A percentile compares a stretch with the other conserved stretches of the same genome.
These are phyloP conservation scores for Drosophila neonasuta DNA, from an alignment of 2,888 invertebrate genomes.

Conservation along the genomic window DNA sequence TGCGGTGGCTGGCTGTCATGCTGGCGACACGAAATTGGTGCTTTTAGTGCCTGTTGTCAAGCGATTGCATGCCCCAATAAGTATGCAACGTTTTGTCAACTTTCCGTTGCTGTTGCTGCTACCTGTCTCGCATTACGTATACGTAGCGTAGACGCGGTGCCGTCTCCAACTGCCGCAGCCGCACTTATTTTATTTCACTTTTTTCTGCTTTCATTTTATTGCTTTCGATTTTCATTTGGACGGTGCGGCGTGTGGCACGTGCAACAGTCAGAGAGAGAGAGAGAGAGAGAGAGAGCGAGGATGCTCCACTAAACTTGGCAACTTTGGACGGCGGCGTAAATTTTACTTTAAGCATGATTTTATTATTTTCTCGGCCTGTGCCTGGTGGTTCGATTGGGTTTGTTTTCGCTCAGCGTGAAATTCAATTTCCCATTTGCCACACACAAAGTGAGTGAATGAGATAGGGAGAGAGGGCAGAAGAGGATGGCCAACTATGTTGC, in stretches of 20 bases:
- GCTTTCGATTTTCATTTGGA: constrained; percentile 80
- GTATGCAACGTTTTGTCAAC: constrained; percentile 60
- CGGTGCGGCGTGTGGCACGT: constrained; percentile 61
- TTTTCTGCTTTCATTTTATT: constrained; percentile 65
- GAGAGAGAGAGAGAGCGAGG: constrained; percentile 6
- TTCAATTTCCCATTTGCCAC: constrained; percentile 74
- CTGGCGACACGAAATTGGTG: constrained; percentile 35
- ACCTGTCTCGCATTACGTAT: constrained; percentile 56
- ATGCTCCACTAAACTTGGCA: constrained; percentile 63
- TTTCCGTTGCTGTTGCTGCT: constrained; percentile 26
- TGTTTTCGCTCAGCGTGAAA: constrained; percentile 73
- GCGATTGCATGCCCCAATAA: constrained; percentile 62
- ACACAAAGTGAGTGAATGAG: constrained; percentile 12
- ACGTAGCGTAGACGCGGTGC: constrained; percentile 62
- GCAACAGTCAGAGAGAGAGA: constrained; percentile 48
- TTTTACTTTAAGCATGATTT: constrained; percentile 73
- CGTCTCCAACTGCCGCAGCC: constrained; percentile 3
- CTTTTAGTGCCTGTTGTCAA: constrained; percentile 38
- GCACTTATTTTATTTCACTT: constrained; percentile 49
- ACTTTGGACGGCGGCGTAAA: constrained; percentile 69
- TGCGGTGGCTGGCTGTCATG: constrained; percentile 40
- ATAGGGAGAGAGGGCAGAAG: background rate
- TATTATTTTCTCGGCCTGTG: constrained; percentile 54
- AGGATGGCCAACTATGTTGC: constrained; percentile 28
- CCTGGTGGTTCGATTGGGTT: constrained; percentile 57